phyloP scores from a whole-genome alignment of 64 coral and sea anemone genomes.

The Astreopora myriophthalma region DNA sequence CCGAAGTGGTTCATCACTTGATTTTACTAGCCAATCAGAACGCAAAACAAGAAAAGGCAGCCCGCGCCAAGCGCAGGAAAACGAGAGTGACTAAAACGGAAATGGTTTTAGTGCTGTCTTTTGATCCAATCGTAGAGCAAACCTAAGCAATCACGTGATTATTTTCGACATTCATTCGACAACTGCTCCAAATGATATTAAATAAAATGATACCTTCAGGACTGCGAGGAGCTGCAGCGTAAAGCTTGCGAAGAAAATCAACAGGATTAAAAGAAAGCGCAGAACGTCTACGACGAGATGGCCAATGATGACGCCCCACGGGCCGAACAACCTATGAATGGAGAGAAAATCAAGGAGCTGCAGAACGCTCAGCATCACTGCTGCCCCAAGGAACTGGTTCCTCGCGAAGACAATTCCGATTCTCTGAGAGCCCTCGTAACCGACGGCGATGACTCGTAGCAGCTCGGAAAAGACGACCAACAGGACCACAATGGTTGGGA shows the following conservation, averaged over 20 bases:
- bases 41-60: too few relatives aligned
- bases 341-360: slow-evolving; percentile 91
- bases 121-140: too few relatives aligned
- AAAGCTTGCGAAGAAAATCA: slow-evolving; percentile 87
- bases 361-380: slow-evolving; percentile 72
- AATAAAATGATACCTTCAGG: not conserved
- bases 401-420: slow-evolving; percentile 72
- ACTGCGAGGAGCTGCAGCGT: slow-evolving; percentile 87
- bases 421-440: not conserved
- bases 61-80: too few relatives aligned
- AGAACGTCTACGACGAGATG: slow-evolving; percentile 89
- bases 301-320: slow-evolving; percentile 98
- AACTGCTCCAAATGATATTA: not conserved
- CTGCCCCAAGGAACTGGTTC: slow-evolving; percentile 77
- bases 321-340: slow-evolving; percentile 94
- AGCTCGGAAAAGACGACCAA: slow-evolving; percentile 30
- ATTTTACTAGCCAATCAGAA: too few relatives aligned
- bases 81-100: too few relatives aligned
- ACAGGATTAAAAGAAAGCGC: slow-evolving; percentile 82
- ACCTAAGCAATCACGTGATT: too few relatives aligned
- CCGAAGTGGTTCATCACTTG: too few relatives aligned
- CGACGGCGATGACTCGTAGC: slow-evolving; percentile 57
- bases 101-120: too few relatives aligned
- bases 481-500: slow-evolving; percentile 67
- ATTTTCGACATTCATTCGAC: not conserved